phyloP scores from a whole-genome alignment of 2,888 invertebrate genomes.

The Lagria hirta region DNA sequence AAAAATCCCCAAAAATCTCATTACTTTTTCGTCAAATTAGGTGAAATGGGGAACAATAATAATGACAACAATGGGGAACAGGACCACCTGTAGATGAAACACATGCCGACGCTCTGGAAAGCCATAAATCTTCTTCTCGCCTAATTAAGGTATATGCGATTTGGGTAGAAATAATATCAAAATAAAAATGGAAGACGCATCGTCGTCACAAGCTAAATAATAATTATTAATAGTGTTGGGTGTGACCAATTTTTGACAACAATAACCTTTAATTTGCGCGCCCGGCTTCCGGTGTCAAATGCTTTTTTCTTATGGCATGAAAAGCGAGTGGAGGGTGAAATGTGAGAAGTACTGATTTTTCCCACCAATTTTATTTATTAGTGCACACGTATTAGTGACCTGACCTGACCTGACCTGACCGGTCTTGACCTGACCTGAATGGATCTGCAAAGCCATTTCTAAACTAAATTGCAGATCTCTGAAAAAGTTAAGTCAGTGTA shows the following conservation, averaged over 20 bases:
- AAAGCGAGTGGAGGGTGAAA: too few relatives aligned
- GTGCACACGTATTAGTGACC: too few relatives aligned
- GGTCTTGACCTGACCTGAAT: too few relatives aligned
- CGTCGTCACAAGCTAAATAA: conserved; percentile 7
- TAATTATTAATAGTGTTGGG: conserved; percentile 13
- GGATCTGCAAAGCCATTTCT: too few relatives aligned
- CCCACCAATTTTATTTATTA: too few relatives aligned
- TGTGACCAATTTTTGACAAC: conserved; percentile 16
- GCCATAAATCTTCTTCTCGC: conserved; percentile 26
- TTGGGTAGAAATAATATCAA: background rate
- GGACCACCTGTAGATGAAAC: conserved; percentile 30
- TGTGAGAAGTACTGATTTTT: too few relatives aligned
- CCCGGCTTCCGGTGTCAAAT: conserved; percentile 15
- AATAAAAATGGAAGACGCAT: background rate
- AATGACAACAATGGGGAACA: conserved; percentile 23
- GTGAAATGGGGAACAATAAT: conserved; percentile 14
- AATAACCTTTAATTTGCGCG: conserved; percentile 11
- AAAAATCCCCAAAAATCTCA: too few relatives aligned
- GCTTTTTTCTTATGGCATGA: too few relatives aligned
- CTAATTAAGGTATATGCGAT: too few relatives aligned
- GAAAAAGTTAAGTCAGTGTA: too few relatives aligned
- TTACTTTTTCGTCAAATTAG: conserved; percentile 22
- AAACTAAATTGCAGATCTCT: too few relatives aligned
- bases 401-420: too few relatives aligned
- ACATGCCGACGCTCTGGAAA: conserved; percentile 25